A percentile compares a stretch with the other conserved stretches of the same genome.
Evolutionary conservation across 2,797 vertebrate genomes (phyloP).

Genomic region (Petrocephalus schoutedeni): DNA sequence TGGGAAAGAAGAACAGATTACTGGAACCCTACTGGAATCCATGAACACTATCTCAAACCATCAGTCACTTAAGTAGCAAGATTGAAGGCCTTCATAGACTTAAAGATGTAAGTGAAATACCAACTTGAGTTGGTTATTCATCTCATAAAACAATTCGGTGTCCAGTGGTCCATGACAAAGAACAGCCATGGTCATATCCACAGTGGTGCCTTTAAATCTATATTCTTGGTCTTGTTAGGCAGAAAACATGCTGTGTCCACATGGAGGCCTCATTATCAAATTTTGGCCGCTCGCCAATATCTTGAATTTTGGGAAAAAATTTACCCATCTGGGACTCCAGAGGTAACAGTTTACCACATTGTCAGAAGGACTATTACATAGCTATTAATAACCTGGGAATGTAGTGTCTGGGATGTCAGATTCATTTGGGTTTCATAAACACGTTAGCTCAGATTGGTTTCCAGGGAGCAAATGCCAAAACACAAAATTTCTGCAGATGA

Average conservation of each 20-base stretch:
- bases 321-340: background rate
- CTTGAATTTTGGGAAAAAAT: constrained; percentile 2
- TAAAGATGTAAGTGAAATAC: background rate
- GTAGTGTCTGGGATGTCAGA: constrained; percentile 15
- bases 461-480: background rate
- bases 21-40: background rate
- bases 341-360: constrained; percentile 14
- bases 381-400: constrained; percentile 12
- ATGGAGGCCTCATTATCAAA: constrained; percentile 7
- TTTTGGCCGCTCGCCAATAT: background rate
- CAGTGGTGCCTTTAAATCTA: background rate
- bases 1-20: background rate
- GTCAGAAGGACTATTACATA: background rate
- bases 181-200: background rate
- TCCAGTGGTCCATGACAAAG: background rate
- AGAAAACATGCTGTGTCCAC: background rate
- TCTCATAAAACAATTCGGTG: background rate
- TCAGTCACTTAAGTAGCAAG: background rate
- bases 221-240: background rate
- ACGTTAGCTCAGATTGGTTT: background rate
- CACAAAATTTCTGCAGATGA: background rate
- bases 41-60: background rate
- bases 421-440: constrained; percentile 12
- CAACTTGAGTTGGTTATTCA: background rate
- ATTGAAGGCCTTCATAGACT: background rate